These are phyloP conservation scores for Magallana nippona DNA, from an alignment of 2,888 invertebrate genomes.

Conservation along the genomic window DNA sequence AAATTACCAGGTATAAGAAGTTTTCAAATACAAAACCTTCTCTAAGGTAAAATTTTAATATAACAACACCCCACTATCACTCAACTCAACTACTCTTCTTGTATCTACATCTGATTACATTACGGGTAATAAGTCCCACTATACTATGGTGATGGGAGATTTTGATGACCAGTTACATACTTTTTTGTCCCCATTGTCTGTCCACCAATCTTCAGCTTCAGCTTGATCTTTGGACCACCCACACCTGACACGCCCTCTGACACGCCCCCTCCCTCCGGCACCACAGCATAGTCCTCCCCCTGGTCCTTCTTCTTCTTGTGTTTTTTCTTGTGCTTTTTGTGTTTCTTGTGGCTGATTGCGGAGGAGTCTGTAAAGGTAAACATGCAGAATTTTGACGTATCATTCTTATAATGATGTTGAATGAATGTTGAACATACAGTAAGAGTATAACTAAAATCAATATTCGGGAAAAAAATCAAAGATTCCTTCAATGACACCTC, in stretches of 20 bases:
- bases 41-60: too few relatives aligned
- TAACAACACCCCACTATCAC: neutral
- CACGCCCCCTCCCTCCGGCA: constrained; percentile 24
- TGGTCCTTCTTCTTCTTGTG: constrained; percentile 68
- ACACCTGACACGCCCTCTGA: constrained; percentile 4
- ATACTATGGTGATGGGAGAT: neutral
- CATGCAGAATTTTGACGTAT: neutral
- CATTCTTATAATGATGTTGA: too few relatives aligned
- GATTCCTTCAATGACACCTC: too few relatives aligned
- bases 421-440: too few relatives aligned
- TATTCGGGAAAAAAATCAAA: too few relatives aligned
- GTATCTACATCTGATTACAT: neutral
- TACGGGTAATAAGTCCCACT: neutral
- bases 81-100: neutral
- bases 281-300: constrained; percentile 53
- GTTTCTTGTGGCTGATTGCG: constrained; percentile 67
- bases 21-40: too few relatives aligned
- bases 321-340: constrained; percentile 76
- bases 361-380: constrained; percentile 56
- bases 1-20: too few relatives aligned
- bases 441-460: too few relatives aligned
- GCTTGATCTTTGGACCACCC: constrained; percentile 71
- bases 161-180: constrained; percentile 53
- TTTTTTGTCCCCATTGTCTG: constrained; percentile 75
- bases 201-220: constrained; percentile 76